Evolutionary conservation across 2,888 invertebrate genomes (phyloP).

Genomic region (Pediacus dermestoides): DNA sequence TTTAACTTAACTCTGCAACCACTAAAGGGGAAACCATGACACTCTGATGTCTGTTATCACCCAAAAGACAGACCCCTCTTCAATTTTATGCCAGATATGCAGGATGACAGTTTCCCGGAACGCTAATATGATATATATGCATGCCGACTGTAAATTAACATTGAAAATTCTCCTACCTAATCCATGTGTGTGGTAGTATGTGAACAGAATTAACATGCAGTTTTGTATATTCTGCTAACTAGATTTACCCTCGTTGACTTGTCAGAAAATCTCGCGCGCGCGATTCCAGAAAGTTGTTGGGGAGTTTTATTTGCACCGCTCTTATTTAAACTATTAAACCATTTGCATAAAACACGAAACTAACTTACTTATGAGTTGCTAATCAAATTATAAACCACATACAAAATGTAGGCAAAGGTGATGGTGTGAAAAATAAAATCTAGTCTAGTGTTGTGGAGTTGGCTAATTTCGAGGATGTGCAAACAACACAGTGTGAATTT

Average conservation of each 20-base stretch:
- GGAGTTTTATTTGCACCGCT: conserved; percentile 31
- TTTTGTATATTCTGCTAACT: conserved; percentile 36
- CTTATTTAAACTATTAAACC: conserved; percentile 31
- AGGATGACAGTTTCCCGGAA: conserved; percentile 9
- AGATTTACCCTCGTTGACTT: conserved; percentile 35
- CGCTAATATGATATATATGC: conserved; percentile 21
- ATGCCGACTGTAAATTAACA: conserved; percentile 18
- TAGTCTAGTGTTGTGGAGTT: no score
- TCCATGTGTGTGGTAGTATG: no score
- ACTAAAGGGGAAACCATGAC: no score
- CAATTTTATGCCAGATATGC: conserved; percentile 9
- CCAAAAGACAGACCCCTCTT: conserved; percentile 8
- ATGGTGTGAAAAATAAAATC: no score
- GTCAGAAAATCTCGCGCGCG: conserved; percentile 21
- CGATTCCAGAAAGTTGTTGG: conserved; percentile 3
- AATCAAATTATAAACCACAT: no score
- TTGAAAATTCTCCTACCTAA: conserved; percentile 20
- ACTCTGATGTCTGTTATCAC: conserved; percentile 7
- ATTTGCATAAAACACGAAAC: conserved; percentile 6
- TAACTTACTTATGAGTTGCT: no score
- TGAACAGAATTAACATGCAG: conserved; percentile 33
- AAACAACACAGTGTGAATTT: no score
- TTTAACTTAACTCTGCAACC: no score
- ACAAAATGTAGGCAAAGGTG: no score
- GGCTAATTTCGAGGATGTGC: no score